These are phyloP conservation scores for Eremophila alpestris DNA, from an alignment of 2,797 vertebrate species.

Conservation along the genomic window DNA sequence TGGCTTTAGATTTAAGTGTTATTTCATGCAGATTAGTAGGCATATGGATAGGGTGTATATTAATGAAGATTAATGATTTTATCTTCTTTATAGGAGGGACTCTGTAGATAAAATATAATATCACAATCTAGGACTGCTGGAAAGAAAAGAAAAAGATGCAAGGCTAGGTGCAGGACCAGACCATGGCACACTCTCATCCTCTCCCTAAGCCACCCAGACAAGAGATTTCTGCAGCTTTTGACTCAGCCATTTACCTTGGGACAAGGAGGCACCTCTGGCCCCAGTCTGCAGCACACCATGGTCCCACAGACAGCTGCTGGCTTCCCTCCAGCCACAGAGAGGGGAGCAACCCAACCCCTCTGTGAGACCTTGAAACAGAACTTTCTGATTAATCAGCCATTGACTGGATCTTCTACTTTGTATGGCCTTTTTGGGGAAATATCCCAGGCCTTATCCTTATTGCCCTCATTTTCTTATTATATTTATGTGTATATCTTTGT, in stretches of 20 bases:
- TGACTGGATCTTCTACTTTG: neutral
- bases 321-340: neutral
- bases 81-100: neutral
- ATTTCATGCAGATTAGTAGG: neutral
- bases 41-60: neutral
- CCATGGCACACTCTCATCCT: rapidly evolving
- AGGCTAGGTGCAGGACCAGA: neutral
- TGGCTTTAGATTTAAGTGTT: neutral
- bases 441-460: rapidly evolving
- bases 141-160: neutral
- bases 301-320: neutral
- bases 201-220: too few species aligned
- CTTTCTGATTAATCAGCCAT: neutral
- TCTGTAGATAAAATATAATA: neutral
- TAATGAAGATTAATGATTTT: neutral
- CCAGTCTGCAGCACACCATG: rapidly evolving
- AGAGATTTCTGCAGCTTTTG: neutral
- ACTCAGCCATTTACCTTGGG: neutral
- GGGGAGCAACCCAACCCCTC: rapidly evolving
- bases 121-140: neutral
- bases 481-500: neutral
- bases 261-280: rapidly evolving
- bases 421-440: neutral
- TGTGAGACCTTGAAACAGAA: neutral
- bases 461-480: neutral